Conservation (phyloP, 2,113 vertebrate genomes). For the Epinephelus lanceolatus region DNA sequence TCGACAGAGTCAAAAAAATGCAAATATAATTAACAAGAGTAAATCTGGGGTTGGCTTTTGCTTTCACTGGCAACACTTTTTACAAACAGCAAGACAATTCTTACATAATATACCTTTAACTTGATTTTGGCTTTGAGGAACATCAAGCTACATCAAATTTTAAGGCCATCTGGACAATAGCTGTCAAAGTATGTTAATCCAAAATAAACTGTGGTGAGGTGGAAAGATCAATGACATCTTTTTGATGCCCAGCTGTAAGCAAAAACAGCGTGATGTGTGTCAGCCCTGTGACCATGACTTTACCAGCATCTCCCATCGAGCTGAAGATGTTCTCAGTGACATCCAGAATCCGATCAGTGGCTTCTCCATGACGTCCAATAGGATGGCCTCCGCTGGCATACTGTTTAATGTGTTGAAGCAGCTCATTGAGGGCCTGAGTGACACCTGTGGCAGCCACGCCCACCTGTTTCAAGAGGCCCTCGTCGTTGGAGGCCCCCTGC, state of each 20-base stretch:
- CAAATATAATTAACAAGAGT: no score
- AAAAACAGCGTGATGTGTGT: neutral
- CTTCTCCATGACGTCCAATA: conserved; percentile 94
- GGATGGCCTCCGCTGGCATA: conserved; percentile 92
- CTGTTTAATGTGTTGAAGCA: conserved; percentile 96
- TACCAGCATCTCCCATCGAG: conserved; percentile 97
- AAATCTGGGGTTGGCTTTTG: no score
- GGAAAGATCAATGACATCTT: neutral
- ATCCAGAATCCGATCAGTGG: conserved; percentile 95
- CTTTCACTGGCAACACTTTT: no score
- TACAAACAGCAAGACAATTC: no score
- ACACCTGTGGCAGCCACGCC: conserved; percentile 93
- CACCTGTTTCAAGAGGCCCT: conserved; percentile 94
- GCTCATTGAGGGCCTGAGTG: conserved; percentile 95
- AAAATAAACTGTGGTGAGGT: neutral
- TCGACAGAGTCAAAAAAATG: no score
- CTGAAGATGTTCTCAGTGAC: conserved; percentile 98
- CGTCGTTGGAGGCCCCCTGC: conserved; percentile 90
- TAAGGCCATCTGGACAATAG: no score
- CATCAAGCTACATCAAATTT: no score
- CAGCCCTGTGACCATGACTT: neutral
- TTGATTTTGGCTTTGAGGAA: neutral
- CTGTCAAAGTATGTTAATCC: neutral
- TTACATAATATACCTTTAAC: no score
- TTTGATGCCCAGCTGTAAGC: neutral